phyloP scores from a whole-genome alignment of 1,140 invertebrate species.

The Ceratoteleas bidentatus region DNA sequence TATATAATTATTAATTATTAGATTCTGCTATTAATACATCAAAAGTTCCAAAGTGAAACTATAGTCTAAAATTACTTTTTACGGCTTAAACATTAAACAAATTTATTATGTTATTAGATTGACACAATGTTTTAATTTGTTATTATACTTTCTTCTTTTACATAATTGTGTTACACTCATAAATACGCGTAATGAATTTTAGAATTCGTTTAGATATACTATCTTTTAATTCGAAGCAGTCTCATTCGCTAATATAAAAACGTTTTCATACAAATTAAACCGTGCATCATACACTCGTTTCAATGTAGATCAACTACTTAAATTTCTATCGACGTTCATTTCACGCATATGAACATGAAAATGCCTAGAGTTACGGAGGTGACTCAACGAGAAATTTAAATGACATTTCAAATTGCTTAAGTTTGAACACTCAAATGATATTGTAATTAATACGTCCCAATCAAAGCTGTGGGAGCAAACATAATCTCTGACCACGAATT shows the following conservation, averaged over 20 bases:
- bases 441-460: constrained; percentile 8
- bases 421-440: constrained; percentile 8
- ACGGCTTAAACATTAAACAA: constrained; percentile 5
- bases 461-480: not conserved
- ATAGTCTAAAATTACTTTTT: not conserved
- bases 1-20: constrained; percentile 17
- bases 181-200: not conserved
- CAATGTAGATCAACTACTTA: constrained; percentile 15
- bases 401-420: constrained; percentile 17
- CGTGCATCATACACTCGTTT: not conserved
- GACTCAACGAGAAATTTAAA: constrained; percentile 21
- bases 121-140: constrained; percentile 8
- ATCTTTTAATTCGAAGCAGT: not conserved
- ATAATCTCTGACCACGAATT: not conserved
- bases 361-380: constrained; percentile 5
- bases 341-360: constrained; percentile 21
- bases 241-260: not conserved
- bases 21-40: constrained; percentile 15
- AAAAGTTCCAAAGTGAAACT: not conserved
- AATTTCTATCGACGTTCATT: constrained; percentile 20
- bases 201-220: constrained; percentile 1
- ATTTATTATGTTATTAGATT: constrained; percentile 1
- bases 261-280: not conserved
- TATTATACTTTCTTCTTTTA: constrained; percentile 1
- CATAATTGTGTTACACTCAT: constrained; percentile 5